A percentile compares a stretch with the other conserved stretches of the same genome.
Evolutionary conservation across 2,888 invertebrate genomes (phyloP).

Genomic region (Teleogryllus oceanicus): DNA sequence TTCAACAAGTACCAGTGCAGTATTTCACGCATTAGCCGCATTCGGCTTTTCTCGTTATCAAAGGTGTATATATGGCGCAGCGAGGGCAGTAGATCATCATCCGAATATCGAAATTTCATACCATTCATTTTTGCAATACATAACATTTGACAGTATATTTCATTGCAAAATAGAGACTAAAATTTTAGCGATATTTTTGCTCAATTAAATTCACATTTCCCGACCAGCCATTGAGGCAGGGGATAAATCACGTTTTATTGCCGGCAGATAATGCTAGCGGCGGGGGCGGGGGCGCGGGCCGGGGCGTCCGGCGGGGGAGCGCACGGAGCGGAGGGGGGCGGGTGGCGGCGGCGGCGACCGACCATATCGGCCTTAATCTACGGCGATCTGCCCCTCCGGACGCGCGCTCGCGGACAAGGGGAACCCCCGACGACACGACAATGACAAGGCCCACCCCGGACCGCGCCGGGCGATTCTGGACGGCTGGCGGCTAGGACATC

Average conservation of each 20-base stretch:
- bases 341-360: background rate
- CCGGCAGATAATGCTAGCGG: background rate
- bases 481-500: no score
- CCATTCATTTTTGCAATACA: background rate
- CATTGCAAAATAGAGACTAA: conserved; percentile 12
- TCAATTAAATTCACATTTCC: conserved; percentile 24
- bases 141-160: conserved; percentile 18
- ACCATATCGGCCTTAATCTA: conserved; percentile 9
- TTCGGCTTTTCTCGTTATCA: background rate
- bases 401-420: background rate
- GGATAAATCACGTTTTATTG: conserved; percentile 9
- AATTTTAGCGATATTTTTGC: conserved; percentile 24
- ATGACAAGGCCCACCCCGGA: no score
- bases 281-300: background rate
- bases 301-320: background rate
- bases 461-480: no score
- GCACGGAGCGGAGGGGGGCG: background rate
- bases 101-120: background rate
- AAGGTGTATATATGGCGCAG: background rate
- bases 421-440: background rate
- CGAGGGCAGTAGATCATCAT: background rate
- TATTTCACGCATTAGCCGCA: background rate
- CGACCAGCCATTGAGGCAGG: background rate
- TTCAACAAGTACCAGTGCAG: background rate
- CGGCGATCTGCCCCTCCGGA: background rate